Conservation (phyloP, 2,797 vertebrate genomes). For the Gadopsis marmoratus region DNA sequence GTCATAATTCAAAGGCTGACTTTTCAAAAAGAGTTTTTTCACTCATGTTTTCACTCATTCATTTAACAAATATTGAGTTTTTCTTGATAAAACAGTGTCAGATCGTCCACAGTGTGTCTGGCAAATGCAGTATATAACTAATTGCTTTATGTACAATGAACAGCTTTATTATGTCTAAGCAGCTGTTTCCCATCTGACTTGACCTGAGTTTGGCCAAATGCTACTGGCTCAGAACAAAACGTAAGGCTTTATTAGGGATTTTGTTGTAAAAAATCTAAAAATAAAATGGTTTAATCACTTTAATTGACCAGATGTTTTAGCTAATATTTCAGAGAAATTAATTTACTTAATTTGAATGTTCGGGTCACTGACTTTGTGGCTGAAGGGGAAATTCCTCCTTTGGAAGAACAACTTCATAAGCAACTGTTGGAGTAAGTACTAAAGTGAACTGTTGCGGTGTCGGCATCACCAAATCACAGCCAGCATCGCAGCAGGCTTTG, state of each 20-base stretch:
- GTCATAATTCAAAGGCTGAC: background rate
- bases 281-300: slow-evolving; percentile 9
- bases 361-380: background rate
- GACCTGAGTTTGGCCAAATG: slow-evolving; percentile 16
- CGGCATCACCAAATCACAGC: slow-evolving; percentile 34
- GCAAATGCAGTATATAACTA: slow-evolving; percentile 12
- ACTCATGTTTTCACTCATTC: background rate
- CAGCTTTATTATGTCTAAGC: slow-evolving; percentile 41
- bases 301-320: slow-evolving; percentile 41
- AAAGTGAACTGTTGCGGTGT: slow-evolving; percentile 14
- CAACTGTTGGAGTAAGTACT: background rate
- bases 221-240: slow-evolving; percentile 6
- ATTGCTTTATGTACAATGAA: slow-evolving; percentile 27
- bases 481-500: slow-evolving; percentile 35
- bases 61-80: slow-evolving; percentile 29
- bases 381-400: background rate
- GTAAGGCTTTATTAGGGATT: slow-evolving; percentile 8
- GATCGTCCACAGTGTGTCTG: background rate
- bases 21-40: background rate
- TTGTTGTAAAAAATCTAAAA: background rate
- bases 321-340: slow-evolving; percentile 18
- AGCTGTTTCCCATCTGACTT: slow-evolving; percentile 55
- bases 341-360: slow-evolving; percentile 21
- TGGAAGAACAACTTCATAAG: slow-evolving; percentile 19
- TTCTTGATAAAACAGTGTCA: slow-evolving; percentile 4